phyloP scores from a whole-genome alignment of 2,888 invertebrate genomes.

The Tanaodytes sp. region DNA sequence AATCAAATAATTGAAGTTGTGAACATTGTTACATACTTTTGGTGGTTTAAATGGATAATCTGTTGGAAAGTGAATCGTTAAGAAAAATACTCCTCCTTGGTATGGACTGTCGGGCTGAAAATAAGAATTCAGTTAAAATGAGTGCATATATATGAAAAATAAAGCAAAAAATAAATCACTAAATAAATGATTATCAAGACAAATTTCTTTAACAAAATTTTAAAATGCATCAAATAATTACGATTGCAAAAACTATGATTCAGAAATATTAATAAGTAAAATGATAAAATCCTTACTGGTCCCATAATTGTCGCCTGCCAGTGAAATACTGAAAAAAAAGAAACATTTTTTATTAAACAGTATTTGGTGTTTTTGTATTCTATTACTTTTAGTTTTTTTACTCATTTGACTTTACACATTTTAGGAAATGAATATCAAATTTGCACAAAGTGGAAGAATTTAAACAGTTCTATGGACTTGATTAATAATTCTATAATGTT shows the following conservation, averaged over 20 bases:
- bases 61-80: conserved; percentile 99
- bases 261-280: too few relatives aligned
- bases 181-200: too few relatives aligned
- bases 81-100: conserved; percentile 99
- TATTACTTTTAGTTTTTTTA: background rate
- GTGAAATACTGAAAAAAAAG: conserved; percentile 92
- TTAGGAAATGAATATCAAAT: too few relatives aligned
- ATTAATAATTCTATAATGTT: too few relatives aligned
- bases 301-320: conserved; percentile 99
- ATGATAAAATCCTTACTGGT: conserved; percentile 94
- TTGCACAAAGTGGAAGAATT: too few relatives aligned
- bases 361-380: background rate
- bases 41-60: conserved; percentile 99
- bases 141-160: background rate
- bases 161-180: too few relatives aligned
- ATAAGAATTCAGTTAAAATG: conserved; percentile 58
- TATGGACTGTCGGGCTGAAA: conserved; percentile 99
- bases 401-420: too few relatives aligned
- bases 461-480: too few relatives aligned
- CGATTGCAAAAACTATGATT: too few relatives aligned
- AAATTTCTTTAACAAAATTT: too few relatives aligned
- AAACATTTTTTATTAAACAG: background rate
- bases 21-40: conserved; percentile 86
- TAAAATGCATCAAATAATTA: too few relatives aligned
- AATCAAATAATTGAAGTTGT: background rate